Percentiles rank a stretch among this genome's conserved stretches.
Conservation (phyloP, 2,797 vertebrate species). For the Mallotus villosus region DNA sequence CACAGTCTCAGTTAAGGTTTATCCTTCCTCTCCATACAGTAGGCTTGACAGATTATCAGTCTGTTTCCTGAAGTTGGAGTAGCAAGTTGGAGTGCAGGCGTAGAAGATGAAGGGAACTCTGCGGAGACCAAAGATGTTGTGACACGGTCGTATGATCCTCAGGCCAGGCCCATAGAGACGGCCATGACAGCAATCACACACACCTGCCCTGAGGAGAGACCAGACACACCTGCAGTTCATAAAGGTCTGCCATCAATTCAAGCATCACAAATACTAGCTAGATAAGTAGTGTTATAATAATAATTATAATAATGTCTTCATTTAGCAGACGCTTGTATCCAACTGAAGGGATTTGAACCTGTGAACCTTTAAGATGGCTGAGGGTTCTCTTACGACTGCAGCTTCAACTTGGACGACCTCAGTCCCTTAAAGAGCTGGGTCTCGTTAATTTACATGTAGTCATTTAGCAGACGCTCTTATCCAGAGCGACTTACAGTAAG, state of each 20-base stretch:
- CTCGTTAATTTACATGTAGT: too few relatives aligned
- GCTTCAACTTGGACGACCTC: neutral
- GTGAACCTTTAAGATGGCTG: too few relatives aligned
- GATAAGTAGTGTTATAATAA: too few relatives aligned
- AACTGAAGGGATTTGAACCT: too few relatives aligned
- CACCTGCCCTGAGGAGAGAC: slow-evolving; percentile 17
- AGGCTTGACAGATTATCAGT: slow-evolving; percentile 1
- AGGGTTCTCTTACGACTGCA: too few relatives aligned
- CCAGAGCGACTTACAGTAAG: too few relatives aligned
- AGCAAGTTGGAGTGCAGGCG: slow-evolving; percentile 34
- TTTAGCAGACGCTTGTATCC: too few relatives aligned
- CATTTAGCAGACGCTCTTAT: too few relatives aligned
- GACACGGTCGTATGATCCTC: slow-evolving; percentile 17
- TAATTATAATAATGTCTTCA: too few relatives aligned
- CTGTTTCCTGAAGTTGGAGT: slow-evolving; percentile 20
- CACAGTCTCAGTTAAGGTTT: neutral
- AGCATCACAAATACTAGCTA: too few relatives aligned
- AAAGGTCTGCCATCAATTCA: neutral
- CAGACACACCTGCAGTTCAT: neutral
- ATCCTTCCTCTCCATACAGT: neutral
- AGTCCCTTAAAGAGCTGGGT: neutral
- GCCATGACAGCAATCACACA: slow-evolving; percentile 40
- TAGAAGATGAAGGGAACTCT: slow-evolving; percentile 25
- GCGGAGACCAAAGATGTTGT: slow-evolving; percentile 17
- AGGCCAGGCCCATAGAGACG: slow-evolving; percentile 29